Conservation (phyloP, 2,797 vertebrate genomes). For the Gymnoscopelus microlampas region DNA sequence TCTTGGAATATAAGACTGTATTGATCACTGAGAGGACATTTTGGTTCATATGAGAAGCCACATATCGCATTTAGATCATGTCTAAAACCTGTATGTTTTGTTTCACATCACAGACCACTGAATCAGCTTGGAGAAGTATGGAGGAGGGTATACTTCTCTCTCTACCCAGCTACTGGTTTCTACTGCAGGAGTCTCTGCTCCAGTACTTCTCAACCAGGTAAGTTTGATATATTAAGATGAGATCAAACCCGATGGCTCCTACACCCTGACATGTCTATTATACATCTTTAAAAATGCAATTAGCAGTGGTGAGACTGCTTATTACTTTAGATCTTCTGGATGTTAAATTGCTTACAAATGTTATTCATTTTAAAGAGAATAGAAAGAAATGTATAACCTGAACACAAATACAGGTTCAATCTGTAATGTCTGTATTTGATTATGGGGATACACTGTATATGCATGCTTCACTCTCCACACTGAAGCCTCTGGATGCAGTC, state of each 20-base stretch:
- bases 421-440: no score
- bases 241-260: no score
- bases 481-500: no score
- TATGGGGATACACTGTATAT: no score
- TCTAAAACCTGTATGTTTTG: slow-evolving; percentile 1
- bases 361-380: not conserved
- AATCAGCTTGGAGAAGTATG: slow-evolving; percentile 44
- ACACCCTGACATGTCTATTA: not conserved
- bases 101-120: slow-evolving; percentile 46
- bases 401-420: no score
- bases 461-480: no score
- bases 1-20: not conserved
- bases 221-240: not conserved
- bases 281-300: not conserved
- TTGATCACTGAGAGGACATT: not conserved
- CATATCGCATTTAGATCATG: no score
- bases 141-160: slow-evolving; percentile 37
- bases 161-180: slow-evolving; percentile 27
- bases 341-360: not conserved
- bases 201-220: slow-evolving; percentile 60
- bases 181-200: slow-evolving; percentile 56
- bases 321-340: not conserved
- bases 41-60: not conserved
- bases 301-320: not conserved
- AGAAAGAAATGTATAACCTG: not conserved